Base-by-base conservation (phyloP, 2,113 vertebrate genomes). In the Heloderma charlesbogerti region DNA sequence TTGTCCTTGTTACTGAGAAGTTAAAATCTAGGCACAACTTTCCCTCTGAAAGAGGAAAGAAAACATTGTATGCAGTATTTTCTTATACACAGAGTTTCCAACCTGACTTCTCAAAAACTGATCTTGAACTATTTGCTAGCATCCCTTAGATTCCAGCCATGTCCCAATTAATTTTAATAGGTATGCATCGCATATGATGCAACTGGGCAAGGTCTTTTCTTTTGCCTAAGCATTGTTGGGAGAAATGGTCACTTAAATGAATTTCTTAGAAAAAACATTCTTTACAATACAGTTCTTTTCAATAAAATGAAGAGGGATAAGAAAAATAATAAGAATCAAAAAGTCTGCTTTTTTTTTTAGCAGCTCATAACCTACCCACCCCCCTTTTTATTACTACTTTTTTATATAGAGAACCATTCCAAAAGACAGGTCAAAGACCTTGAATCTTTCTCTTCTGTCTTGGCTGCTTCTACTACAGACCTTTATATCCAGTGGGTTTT, bases 121-220 rank as follows among this genome's bases (percentile, higher is more conserved):
- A 86, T 40, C 15, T 40, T 69, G 20, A 72, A 89, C 80, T 85
- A 71, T 66, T 88, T 89, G 60, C 45, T 75, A 60, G 45, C 75
- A 66, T 51, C 71, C 57, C 72, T 75, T 7, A 67, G 2, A 37
- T 48, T 43, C 48, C 40, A 69, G 40, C 27, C 43, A 69, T 77
- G 86, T 8, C 77, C 31, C 74, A 83, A 74, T 54, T 83, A 45
- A 66, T 83, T 91, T 80, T 69, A 82, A 75, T 60, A 88, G 25
- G 2, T 1, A 94, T 57, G 0, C 88, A 27, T 63, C 78, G 86
- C 34, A 66, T 60, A 60, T 84, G 67, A 81, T 81, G 45, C 66
- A 81, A 57, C 34, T 51, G 66, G 45, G n/a, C 71, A 75, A 51
- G 48, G 34, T 75, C 12, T n/a, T n/a, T 75, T 67, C 20, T 80